These are phyloP conservation scores for Diarsia mendica DNA, from an alignment of 2,888 invertebrate genomes.

Conservation along the genomic window DNA sequence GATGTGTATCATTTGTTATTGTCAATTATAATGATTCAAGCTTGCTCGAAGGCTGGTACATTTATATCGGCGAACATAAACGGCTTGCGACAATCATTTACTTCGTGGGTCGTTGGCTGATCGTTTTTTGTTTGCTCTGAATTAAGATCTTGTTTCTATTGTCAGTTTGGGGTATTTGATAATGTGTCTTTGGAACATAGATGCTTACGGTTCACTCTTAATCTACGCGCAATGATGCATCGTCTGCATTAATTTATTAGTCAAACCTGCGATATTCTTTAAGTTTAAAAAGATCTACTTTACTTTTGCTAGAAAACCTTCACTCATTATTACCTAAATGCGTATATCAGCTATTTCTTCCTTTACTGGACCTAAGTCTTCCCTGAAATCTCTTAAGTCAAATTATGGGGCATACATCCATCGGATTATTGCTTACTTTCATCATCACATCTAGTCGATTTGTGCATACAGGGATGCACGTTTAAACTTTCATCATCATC, in stretches of 20 bases:
- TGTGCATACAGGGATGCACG: too few relatives aligned
- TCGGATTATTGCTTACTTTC: neutral
- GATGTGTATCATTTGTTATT: conserved; percentile 81
- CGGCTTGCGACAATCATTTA: conserved; percentile 56
- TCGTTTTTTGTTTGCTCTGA: conserved; percentile 42
- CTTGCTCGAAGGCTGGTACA: conserved; percentile 65
- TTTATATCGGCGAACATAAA: conserved; percentile 46
- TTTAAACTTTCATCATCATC: too few relatives aligned
- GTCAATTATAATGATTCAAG: conserved; percentile 82
- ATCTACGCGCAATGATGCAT: neutral
- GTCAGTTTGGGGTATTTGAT: conserved; percentile 17
- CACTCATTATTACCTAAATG: neutral
- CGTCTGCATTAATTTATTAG: neutral
- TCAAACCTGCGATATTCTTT: neutral
- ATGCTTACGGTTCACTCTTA: neutral
- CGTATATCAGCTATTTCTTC: neutral
- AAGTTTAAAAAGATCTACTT: neutral
- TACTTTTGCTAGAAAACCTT: neutral
- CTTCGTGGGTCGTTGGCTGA: conserved; percentile 23
- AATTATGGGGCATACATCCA: neutral
- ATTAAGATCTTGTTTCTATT: conserved; percentile 42
- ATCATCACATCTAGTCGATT: too few relatives aligned
- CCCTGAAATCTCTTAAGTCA: neutral
- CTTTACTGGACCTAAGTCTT: too few relatives aligned
- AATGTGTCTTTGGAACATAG: neutral